A percentile compares a stretch with the other conserved stretches of the same genome.
Conservation (phyloP, 92 coral and sea anemone species). For the Virgularia gustaviana region DNA sequence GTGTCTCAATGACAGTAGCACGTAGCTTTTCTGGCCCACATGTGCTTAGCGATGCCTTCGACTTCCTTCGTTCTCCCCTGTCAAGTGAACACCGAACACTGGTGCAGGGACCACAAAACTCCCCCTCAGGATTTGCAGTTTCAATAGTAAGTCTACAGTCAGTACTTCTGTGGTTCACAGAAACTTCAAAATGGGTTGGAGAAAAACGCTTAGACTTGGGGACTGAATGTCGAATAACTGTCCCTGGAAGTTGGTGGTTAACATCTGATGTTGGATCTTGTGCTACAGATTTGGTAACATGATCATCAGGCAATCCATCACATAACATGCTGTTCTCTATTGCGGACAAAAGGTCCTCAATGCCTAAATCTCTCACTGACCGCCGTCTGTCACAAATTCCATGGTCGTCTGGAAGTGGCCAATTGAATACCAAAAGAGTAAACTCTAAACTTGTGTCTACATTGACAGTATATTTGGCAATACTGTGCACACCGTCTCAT, state of each 20-base stretch:
- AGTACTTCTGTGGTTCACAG: background rate
- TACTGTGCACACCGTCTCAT: background rate
- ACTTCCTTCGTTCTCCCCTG: background rate
- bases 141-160: background rate
- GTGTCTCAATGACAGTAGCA: conserved; percentile 5
- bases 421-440: background rate
- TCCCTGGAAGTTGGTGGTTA: conserved; percentile 1
- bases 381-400: background rate
- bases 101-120: background rate
- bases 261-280: background rate
- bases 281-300: background rate
- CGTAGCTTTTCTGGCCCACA: background rate
- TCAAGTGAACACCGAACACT: background rate
- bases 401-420: conserved; percentile 1
- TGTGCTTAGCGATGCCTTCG: conserved; percentile 11
- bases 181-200: too few relatives aligned
- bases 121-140: background rate
- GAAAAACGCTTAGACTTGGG: too few relatives aligned
- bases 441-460: background rate
- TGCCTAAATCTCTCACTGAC: background rate
- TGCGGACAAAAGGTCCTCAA: background rate
- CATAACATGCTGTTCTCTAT: too few relatives aligned
- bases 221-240: too few relatives aligned
- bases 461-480: background rate
- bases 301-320: background rate